phyloP scores from a whole-genome alignment of 2,888 invertebrate genomes.

The Argyra leucocephala region DNA sequence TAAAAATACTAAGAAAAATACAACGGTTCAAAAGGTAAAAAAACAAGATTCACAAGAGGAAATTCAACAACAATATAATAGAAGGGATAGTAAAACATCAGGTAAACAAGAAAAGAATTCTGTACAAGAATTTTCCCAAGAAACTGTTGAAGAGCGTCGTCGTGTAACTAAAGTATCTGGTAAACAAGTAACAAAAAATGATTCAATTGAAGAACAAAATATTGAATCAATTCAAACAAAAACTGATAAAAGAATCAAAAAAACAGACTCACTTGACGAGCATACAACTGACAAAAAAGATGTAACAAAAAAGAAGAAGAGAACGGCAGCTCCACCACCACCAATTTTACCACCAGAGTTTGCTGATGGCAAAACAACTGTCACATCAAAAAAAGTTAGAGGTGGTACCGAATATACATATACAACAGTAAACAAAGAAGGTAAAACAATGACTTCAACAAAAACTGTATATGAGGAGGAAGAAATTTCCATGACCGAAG shows the following conservation, averaged over 20 bases:
- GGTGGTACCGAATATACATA: slow-evolving; percentile 39
- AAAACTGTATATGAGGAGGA: slow-evolving; percentile 42
- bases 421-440: slow-evolving; percentile 37
- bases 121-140: slow-evolving; percentile 31
- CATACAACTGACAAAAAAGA: slow-evolving; percentile 30
- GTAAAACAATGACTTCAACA: slow-evolving; percentile 38
- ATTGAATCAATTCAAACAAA: neutral
- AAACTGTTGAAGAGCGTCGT: slow-evolving; percentile 37
- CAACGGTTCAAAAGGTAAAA: slow-evolving; percentile 19
- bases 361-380: slow-evolving; percentile 36
- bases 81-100: slow-evolving; percentile 26
- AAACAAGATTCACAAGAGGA: slow-evolving; percentile 18
- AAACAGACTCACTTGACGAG: slow-evolving; percentile 23
- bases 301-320: slow-evolving; percentile 32
- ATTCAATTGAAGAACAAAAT: slow-evolving; percentile 36
- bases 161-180: slow-evolving; percentile 34
- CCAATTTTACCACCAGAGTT: slow-evolving; percentile 41
- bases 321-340: slow-evolving; percentile 32
- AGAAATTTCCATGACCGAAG: slow-evolving; percentile 39
- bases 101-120: slow-evolving; percentile 19
- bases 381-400: slow-evolving; percentile 34
- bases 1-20: slow-evolving; percentile 22
- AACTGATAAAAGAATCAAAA: slow-evolving; percentile 21
- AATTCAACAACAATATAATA: slow-evolving; percentile 25
- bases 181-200: slow-evolving; percentile 38